Base-by-base conservation (phyloP, 1,140 invertebrate genomes). In the Neodiprion pinetum region DNA sequence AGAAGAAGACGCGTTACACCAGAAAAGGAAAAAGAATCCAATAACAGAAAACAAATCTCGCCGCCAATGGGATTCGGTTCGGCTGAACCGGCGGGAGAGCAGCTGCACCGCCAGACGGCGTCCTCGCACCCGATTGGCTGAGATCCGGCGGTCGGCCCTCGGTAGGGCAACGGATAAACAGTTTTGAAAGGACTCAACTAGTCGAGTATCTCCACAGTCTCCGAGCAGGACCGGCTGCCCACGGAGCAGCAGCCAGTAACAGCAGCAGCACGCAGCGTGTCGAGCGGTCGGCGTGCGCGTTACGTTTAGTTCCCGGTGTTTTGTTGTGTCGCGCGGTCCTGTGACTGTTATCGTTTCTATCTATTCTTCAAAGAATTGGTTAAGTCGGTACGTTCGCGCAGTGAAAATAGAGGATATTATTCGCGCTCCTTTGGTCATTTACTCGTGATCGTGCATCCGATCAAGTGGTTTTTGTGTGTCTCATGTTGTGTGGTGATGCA, bases 101-200 rank as follows among this genome's bases (percentile, higher is more conserved):
- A 40, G 28, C 28, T 40, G 28, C 28, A 40, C 28, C 28, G 28
- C 28, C 28, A 40, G 28, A 40, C 28, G 28, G 28, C 28, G 28
- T 40, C 28, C 28, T 40, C 28, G 28, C 28, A 40, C 5, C 28
- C 28, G 28, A 40, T 40, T 40, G 28, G 28, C 28, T 40, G 5
- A 40, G 28, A 5, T 5, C 28, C 28, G 28, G 28, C 28, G 5
- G 5, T 1, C 28, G 28, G 28, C 28, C 28, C 28, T 40, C 72
- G 73, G 80, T 77, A 76, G 79, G 80, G 79, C 74, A 61, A 71
- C 74, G 75, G 67, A 75, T 72, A 78, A 80, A 80, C 69, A 72
- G 61, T 73, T 75, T 81, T 82, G 72, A 80, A 78, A 79, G 80
- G 80, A 77, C 79, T 75, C 71, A 75, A 73, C 72, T 74, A 72